Evolutionary conservation across 2,113 vertebrate species (phyloP).

Genomic region (Empidonax traillii): DNA sequence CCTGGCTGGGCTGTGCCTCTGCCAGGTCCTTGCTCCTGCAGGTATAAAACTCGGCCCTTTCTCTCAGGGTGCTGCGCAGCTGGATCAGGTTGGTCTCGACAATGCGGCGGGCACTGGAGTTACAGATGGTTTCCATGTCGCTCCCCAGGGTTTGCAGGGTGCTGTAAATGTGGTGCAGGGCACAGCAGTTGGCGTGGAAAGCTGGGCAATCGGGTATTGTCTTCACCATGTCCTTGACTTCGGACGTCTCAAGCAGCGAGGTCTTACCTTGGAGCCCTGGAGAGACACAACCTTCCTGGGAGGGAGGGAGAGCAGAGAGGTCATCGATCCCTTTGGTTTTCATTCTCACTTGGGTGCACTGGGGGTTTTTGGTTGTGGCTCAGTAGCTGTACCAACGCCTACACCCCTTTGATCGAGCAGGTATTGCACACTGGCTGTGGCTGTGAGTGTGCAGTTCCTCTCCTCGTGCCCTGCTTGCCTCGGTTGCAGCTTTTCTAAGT

Average conservation of each 20-base stretch:
- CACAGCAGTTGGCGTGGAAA: not conserved
- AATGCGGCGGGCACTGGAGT: accelerated
- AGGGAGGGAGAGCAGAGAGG: not conserved
- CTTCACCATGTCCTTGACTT: accelerated
- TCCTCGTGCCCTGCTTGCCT: not conserved
- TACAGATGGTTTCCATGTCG: accelerated
- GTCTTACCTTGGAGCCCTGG: accelerated
- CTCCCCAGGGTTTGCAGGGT: accelerated
- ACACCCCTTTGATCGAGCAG: not conserved
- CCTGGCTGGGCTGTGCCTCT: accelerated
- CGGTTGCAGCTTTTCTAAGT: not conserved
- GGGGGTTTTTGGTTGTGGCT: not conserved
- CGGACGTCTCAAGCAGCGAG: accelerated
- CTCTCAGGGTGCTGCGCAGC: accelerated
- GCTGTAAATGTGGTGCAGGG: not conserved
- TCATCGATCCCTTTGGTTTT: not conserved
- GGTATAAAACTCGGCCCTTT: not conserved
- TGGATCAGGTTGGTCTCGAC: accelerated
- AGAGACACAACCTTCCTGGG: accelerated
- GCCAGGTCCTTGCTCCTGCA: not conserved
- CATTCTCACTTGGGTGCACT: not conserved
- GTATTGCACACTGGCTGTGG: too few relatives aligned
- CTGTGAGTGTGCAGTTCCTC: not conserved
- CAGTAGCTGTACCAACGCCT: not conserved
- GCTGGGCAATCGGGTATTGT: accelerated